Percentiles rank a stretch among this genome's conserved stretches.
Evolutionary conservation across 2,797 vertebrate species (phyloP).

Genomic region (Hapalemur alaotrensis): DNA sequence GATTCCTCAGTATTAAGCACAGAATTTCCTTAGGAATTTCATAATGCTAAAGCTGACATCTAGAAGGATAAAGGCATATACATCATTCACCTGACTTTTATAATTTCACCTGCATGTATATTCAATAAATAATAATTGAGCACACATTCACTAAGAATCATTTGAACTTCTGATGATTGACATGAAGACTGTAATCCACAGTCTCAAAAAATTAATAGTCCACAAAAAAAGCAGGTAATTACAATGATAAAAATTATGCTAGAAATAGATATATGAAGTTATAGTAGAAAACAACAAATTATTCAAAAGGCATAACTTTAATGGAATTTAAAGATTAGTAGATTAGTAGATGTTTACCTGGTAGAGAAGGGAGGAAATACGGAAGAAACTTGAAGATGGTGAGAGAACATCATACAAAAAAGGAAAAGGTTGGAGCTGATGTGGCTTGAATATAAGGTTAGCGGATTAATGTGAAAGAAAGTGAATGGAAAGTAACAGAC

Average conservation of each 20-base stretch:
- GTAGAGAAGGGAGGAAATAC: background rate
- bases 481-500: background rate
- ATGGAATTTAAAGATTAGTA: background rate
- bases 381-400: background rate
- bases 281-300: background rate
- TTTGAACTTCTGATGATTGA: constrained; percentile 49
- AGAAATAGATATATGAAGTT: background rate
- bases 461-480: background rate
- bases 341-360: background rate
- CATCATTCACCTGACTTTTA: constrained; percentile 15
- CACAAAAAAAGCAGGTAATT: background rate
- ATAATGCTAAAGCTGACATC: constrained; percentile 24
- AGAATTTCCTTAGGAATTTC: background rate
- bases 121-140: constrained; percentile 51
- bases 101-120: constrained; percentile 4
- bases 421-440: background rate
- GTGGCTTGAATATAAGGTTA: background rate
- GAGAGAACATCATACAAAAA: background rate
- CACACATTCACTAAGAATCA: background rate
- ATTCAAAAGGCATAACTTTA: background rate
- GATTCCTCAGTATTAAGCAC: background rate
- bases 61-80: background rate
- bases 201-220: background rate
- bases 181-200: background rate
- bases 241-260: background rate